Percentiles rank a stretch among this genome's conserved stretches.
Evolutionary conservation across 2,797 vertebrate genomes (phyloP).

Genomic region (Bryconaethiops microstoma): DNA sequence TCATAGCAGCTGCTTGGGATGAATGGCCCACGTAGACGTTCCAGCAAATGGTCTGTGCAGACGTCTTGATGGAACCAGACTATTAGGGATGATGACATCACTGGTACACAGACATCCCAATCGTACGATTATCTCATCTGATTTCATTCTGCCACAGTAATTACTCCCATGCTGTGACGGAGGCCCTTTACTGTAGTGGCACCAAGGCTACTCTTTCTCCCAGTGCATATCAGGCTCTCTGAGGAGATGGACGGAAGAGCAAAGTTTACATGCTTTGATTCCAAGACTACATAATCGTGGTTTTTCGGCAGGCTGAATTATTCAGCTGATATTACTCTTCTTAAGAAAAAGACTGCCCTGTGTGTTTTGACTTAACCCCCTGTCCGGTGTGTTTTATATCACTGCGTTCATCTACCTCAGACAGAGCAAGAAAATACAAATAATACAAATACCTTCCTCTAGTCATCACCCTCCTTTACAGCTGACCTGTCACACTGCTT

Average conservation of each 20-base stretch:
- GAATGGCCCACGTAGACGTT: neutral
- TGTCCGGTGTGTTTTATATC: too few relatives aligned
- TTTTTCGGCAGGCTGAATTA: slow-evolving; percentile 33
- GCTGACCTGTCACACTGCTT: too few relatives aligned
- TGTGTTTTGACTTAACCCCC: neutral
- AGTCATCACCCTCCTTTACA: too few relatives aligned
- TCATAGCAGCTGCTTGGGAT: neutral
- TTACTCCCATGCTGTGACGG: slow-evolving; percentile 20
- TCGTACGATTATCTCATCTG: slow-evolving; percentile 15
- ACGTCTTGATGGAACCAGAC: too few relatives aligned
- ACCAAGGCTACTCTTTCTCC: slow-evolving; percentile 5
- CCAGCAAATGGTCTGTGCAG: neutral
- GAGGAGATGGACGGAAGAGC: slow-evolving; percentile 17
- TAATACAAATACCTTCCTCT: too few relatives aligned
- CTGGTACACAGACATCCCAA: slow-evolving; percentile 8
- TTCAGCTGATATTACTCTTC: slow-evolving; percentile 19
- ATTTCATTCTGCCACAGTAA: slow-evolving; percentile 24
- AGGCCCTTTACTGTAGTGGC: slow-evolving; percentile 7
- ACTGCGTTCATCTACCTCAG: too few relatives aligned
- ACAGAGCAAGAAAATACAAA: too few relatives aligned
- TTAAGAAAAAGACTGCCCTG: neutral
- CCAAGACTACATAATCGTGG: slow-evolving; percentile 17
- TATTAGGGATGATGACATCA: slow-evolving; percentile 14
- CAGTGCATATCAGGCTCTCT: slow-evolving; percentile 20
- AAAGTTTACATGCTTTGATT: slow-evolving; percentile 21